Percentiles rank a stretch among this genome's conserved stretches.
Conservation (phyloP, 2,113 vertebrate species). For the Emydocephalus ijimae region DNA sequence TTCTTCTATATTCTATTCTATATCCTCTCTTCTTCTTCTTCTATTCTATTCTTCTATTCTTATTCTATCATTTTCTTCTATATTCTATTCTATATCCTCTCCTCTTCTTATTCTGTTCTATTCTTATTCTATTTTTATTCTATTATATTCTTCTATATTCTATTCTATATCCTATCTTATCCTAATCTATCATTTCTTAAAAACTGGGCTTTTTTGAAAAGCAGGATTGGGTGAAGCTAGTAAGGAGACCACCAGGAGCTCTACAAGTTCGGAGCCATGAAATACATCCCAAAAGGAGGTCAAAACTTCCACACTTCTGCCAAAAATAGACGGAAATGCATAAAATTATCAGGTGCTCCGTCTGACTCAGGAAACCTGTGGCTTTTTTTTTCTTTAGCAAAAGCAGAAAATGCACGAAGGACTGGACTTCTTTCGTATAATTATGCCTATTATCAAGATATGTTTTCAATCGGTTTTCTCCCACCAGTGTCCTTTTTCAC, state of each 20-base stretch:
- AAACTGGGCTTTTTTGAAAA: background rate
- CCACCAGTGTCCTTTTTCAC: background rate
- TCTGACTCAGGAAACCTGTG: background rate
- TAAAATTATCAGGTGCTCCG: background rate
- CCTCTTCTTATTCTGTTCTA: too few relatives aligned
- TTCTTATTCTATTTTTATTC: too few relatives aligned
- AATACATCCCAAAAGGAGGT: background rate
- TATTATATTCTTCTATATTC: too few relatives aligned
- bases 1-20: too few relatives aligned
- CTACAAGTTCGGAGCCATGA: background rate
- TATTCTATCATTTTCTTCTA: too few relatives aligned
- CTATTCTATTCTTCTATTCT: too few relatives aligned
- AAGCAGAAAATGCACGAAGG: background rate
- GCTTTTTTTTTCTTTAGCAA: background rate
- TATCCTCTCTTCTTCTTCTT: too few relatives aligned
- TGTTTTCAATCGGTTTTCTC: fast-evolving
- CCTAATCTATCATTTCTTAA: background rate
- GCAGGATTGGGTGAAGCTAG: background rate
- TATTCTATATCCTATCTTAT: too few relatives aligned
- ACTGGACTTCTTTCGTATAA: background rate
- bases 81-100: too few relatives aligned
- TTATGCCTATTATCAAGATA: background rate
- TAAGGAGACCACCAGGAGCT: background rate
- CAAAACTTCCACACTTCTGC: background rate
- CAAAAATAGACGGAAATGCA: background rate